Evolutionary conservation across 2,888 invertebrate species (phyloP).

Genomic region (Scaptomyza caliginosa): DNA sequence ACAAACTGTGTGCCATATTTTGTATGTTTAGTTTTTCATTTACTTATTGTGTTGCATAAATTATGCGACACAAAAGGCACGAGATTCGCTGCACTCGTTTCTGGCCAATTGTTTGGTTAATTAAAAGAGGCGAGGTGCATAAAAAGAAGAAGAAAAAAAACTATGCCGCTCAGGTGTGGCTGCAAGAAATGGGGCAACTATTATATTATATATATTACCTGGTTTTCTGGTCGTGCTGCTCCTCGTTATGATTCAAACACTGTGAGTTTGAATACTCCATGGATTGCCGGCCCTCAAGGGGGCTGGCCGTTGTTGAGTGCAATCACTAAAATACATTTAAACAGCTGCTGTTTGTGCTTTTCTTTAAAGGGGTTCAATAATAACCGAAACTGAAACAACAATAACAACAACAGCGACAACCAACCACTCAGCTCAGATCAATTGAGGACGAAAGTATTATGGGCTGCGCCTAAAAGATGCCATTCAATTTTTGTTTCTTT

Average conservation of each 20-base stretch:
- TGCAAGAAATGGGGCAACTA: conserved; percentile 59
- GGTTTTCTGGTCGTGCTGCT: conserved; percentile 39
- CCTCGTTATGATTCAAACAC: conserved; percentile 74
- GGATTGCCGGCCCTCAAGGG: conserved; percentile 84
- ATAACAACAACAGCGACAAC: conserved; percentile 11
- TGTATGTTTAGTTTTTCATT: conserved; percentile 14
- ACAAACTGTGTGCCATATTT: conserved; percentile 7
- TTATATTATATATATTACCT: conserved; percentile 67
- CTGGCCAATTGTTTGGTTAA: conserved; percentile 71
- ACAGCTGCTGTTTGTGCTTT: conserved; percentile 67
- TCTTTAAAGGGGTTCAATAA: conserved; percentile 22
- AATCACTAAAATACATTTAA: conserved; percentile 84
- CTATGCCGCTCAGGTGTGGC: conserved; percentile 66
- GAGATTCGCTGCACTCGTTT: conserved; percentile 31
- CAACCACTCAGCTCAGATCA: conserved; percentile 22
- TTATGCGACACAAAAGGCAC: conserved; percentile 47
- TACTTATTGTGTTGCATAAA: conserved; percentile 7
- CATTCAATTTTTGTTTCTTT: conserved; percentile 41
- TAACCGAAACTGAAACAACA: conserved; percentile 21
- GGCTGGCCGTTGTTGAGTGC: conserved; percentile 83
- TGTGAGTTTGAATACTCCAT: conserved; percentile 84
- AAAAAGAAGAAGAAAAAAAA: conserved; percentile 40
- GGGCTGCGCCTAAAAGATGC: conserved; percentile 77
- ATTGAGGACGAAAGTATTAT: conserved; percentile 48
- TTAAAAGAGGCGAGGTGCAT: conserved; percentile 65